A percentile compares a stretch with the other conserved stretches of the same genome.
Conservation (phyloP, 37 sponge, comb jelly and placozoan species). For the Cladorhizidae sp. region DNA sequence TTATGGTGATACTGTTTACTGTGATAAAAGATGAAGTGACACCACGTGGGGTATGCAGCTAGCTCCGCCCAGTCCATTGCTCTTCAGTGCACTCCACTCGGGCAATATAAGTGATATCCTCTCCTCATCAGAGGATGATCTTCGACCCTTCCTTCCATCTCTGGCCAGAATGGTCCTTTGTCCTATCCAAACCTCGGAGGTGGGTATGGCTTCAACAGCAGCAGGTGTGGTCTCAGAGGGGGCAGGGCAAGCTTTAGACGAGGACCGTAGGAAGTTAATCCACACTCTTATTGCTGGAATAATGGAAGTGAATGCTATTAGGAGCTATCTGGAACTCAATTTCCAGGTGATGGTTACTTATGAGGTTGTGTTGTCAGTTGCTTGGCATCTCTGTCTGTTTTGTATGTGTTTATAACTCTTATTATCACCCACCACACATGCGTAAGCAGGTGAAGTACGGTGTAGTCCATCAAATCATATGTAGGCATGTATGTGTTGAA, state of each 20-base stretch:
- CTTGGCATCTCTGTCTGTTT: not conserved
- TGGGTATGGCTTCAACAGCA: not conserved
- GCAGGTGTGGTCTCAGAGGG: not conserved
- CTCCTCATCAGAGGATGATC: slow-evolving; percentile 16
- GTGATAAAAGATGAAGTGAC: no score
- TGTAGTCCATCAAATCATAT: no score
- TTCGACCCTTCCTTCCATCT: slow-evolving; percentile 69
- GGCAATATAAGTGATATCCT: slow-evolving; percentile 35
- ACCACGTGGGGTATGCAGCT: no score
- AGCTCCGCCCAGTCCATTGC: slow-evolving; percentile 25
- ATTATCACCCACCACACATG: no score
- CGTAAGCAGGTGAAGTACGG: no score
- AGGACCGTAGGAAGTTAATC: slow-evolving; percentile 14
- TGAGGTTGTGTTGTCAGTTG: not conserved
- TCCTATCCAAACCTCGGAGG: not conserved
- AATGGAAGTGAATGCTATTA: slow-evolving; percentile 33
- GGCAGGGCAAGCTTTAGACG: not conserved
- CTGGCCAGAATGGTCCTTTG: slow-evolving; percentile 32
- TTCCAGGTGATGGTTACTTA: slow-evolving; percentile 21
- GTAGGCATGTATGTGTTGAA: no score
- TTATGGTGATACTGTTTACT: no score
- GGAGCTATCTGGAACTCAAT: slow-evolving; percentile 30
- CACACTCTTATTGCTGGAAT: slow-evolving; percentile 39
- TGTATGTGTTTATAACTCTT: no score
- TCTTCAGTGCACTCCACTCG: slow-evolving; percentile 49